A percentile compares a stretch with the other conserved stretches of the same genome.
These are phyloP conservation scores for Brachionus plicatilis DNA, from an alignment of 1,140 invertebrate species.

Conservation along the genomic window DNA sequence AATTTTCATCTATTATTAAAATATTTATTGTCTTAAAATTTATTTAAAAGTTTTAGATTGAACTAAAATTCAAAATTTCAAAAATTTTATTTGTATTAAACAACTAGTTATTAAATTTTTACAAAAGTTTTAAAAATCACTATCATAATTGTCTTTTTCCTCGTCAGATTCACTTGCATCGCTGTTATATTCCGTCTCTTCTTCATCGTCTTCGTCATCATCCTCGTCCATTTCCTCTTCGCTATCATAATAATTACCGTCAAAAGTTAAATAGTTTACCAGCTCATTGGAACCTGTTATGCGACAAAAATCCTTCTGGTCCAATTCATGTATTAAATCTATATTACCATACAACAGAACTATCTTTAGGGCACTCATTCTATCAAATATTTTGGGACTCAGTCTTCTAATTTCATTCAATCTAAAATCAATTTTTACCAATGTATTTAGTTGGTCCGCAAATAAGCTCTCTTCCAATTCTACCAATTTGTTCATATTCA, in stretches of 20 bases:
- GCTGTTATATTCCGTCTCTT: constrained; percentile 23
- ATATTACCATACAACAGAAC: constrained; percentile 13
- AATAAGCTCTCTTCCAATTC: background rate
- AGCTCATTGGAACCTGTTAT: background rate
- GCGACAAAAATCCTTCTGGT: background rate
- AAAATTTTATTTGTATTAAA: too few species aligned
- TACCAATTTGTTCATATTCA: constrained; percentile 9
- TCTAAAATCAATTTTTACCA: background rate
- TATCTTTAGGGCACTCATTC: background rate
- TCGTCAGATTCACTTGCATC: background rate
- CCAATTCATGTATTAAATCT: constrained; percentile 16
- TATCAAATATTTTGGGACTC: background rate
- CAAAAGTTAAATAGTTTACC: background rate
- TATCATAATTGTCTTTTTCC: constrained; percentile 23
- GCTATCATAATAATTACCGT: constrained; percentile 19
- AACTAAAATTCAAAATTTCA: too few species aligned
- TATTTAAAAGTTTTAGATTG: too few species aligned
- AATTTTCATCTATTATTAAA: too few species aligned
- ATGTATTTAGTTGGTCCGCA: background rate
- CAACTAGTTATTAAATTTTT: background rate
- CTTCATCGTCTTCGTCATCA: background rate
- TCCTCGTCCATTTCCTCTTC: constrained; percentile 11
- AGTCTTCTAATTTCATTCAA: background rate
- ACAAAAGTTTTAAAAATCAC: background rate
- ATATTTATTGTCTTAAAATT: too few species aligned